Evolutionary conservation across 2,888 invertebrate species (phyloP).

Genomic region (Dasysyrphus tricinctus): DNA sequence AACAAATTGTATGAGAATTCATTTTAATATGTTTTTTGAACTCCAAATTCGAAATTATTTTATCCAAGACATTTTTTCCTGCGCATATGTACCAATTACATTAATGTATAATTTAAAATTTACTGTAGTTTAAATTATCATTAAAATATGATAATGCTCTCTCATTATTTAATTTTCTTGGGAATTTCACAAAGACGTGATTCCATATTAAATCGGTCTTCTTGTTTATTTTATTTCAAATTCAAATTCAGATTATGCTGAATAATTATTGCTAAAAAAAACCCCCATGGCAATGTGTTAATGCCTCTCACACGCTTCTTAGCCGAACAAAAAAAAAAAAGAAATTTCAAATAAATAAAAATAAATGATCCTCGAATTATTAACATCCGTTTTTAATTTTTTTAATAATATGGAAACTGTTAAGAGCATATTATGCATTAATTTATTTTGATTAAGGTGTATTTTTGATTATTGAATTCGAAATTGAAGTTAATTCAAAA

Average conservation of each 20-base stretch:
- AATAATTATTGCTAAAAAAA: not conserved
- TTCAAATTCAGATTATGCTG: slow-evolving; percentile 13
- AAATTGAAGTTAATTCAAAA: not conserved
- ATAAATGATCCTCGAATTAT: not conserved
- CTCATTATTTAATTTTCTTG: not conserved
- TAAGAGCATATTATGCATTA: not conserved
- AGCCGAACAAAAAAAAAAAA: not conserved
- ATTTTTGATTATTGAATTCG: not conserved
- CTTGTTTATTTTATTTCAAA: not conserved
- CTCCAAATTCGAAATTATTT: not conserved
- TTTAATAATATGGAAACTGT: not conserved
- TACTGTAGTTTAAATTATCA: slow-evolving; percentile 15
- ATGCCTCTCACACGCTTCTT: slow-evolving; percentile 10
- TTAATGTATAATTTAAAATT: not conserved
- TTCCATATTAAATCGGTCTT: not conserved
- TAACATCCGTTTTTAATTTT: not conserved
- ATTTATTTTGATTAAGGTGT: not conserved
- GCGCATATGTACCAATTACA: not conserved
- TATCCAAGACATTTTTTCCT: not conserved
- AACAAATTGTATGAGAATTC: not conserved
- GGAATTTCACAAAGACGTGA: not conserved
- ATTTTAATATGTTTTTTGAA: slow-evolving; percentile 17
- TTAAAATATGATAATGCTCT: slow-evolving; percentile 9
- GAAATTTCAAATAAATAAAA: slow-evolving; percentile 2
- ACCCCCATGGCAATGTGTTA: not conserved